phyloP scores from a whole-genome alignment of 2,797 vertebrate genomes.

The Hippocampus kuda region DNA sequence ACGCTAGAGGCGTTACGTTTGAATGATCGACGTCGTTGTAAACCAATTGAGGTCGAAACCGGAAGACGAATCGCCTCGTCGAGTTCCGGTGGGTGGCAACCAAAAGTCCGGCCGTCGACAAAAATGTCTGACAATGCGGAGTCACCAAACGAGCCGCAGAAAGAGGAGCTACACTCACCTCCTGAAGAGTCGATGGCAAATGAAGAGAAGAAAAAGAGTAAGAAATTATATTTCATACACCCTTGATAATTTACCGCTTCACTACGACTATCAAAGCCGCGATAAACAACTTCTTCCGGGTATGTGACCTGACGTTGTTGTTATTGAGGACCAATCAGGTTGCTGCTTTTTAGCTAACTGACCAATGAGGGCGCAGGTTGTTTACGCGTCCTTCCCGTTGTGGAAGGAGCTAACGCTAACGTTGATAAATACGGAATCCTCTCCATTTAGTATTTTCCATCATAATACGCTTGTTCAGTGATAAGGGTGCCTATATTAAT shows the following conservation, averaged over 20 bases:
- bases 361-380: constrained; percentile 36
- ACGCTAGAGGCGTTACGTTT: too few species aligned
- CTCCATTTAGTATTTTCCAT: fast-evolving
- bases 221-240: not conserved
- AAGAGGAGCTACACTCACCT: constrained; percentile 60
- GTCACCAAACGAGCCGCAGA: constrained; percentile 62
- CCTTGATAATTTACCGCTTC: not conserved
- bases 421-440: constrained; percentile 3
- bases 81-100: not conserved
- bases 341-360: not conserved
- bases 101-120: not conserved
- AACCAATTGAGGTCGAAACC: constrained; percentile 29
- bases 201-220: constrained; percentile 76
- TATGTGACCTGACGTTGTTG: constrained; percentile 21
- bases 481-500: not conserved
- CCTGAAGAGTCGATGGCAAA: constrained; percentile 49
- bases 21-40: constrained; percentile 22
- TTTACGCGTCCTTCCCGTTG: not conserved
- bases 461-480: not conserved
- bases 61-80: not conserved
- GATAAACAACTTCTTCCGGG: constrained; percentile 30
- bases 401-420: constrained; percentile 24
- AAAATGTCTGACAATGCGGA: constrained; percentile 73
- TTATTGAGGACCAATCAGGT: constrained; percentile 35
- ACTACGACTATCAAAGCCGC: not conserved